Conservation (phyloP, 2,797 vertebrate species). For the Gymnopithys bicolor region DNA sequence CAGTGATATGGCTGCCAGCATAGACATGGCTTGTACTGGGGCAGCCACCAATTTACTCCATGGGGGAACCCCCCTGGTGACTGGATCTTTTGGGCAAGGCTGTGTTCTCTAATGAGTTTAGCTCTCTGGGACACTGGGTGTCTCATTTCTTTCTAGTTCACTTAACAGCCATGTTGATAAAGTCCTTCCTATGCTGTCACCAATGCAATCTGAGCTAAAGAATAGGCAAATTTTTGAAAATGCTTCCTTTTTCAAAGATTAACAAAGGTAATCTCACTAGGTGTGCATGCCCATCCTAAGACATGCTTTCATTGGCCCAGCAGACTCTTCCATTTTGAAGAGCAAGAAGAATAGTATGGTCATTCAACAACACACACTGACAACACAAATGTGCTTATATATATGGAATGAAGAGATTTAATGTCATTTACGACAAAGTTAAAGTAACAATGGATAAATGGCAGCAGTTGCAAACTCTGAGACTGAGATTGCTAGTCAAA, state of each 20-base stretch:
- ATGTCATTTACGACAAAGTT: background rate
- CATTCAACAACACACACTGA: background rate
- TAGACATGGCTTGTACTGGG: background rate
- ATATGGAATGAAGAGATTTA: background rate
- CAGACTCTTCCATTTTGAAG: background rate
- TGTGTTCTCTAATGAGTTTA: background rate
- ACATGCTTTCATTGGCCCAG: background rate
- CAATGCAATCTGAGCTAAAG: background rate
- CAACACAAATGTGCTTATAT: rapidly evolving
- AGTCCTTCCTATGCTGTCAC: background rate
- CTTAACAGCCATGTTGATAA: background rate
- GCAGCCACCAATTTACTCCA: background rate
- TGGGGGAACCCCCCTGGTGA: background rate
- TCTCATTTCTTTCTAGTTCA: background rate
- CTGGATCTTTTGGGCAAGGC: background rate
- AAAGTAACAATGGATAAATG: background rate
- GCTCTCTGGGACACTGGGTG: background rate
- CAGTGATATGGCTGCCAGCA: background rate
- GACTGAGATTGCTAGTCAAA: background rate
- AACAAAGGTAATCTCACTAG: background rate
- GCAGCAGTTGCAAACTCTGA: background rate
- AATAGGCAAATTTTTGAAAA: background rate
- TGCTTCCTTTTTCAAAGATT: background rate
- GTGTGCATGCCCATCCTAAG: background rate
- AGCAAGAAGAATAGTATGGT: background rate